Evolutionary conservation across 1,140 invertebrate species (phyloP).

Genomic region (Eubasilissa regina): DNA sequence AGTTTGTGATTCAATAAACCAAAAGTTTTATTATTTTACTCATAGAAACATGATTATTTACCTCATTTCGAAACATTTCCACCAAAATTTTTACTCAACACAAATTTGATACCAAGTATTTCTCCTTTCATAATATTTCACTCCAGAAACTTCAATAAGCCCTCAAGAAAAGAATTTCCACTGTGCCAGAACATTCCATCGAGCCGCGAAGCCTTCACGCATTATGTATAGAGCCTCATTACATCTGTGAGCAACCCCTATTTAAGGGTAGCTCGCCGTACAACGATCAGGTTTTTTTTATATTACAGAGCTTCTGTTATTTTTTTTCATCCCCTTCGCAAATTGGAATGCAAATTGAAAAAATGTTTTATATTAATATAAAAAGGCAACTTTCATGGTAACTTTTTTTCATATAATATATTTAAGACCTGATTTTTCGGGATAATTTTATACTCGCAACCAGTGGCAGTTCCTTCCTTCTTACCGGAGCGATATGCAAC

Average conservation of each 20-base stretch:
- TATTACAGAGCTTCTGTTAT: slow-evolving; percentile 11
- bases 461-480: no score
- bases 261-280: slow-evolving; percentile 10
- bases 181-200: slow-evolving; percentile 12
- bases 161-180: slow-evolving; percentile 21
- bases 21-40: no score
- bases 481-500: no score
- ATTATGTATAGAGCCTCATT: slow-evolving; percentile 41
- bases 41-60: no score
- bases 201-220: slow-evolving; percentile 32
- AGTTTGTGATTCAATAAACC: no score
- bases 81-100: no score
- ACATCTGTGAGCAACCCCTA: slow-evolving; percentile 1
- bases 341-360: slow-evolving; percentile 54
- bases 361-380: slow-evolving; percentile 34
- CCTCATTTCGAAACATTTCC: no score
- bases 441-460: no score
- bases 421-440: background rate
- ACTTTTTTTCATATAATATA: slow-evolving; percentile 1
- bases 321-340: slow-evolving; percentile 42
- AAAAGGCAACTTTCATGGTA: background rate
- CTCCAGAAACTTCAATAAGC: slow-evolving; percentile 19
- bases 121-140: slow-evolving; percentile 6
- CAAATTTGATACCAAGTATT: slow-evolving; percentile 19
- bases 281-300: slow-evolving; percentile 35